Base-by-base conservation (phyloP, 2,113 vertebrate genomes). In the Tylochromis polylepis region DNA sequence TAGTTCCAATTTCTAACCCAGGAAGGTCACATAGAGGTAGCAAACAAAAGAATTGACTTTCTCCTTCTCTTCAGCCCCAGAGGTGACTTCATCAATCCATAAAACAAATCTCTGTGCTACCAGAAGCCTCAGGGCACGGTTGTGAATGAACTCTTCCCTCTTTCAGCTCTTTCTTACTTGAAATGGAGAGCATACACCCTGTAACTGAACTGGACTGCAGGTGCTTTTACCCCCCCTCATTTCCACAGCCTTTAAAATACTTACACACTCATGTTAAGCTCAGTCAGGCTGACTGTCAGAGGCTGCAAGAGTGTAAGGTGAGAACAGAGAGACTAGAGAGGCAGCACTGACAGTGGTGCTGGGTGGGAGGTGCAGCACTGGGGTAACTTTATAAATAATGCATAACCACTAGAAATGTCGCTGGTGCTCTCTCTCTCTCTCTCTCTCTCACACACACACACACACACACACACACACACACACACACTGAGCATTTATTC, bases 321-420 rank as follows among this genome's bases (percentile, higher is more conserved):
- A 92, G 92, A 89, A 62, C 53, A 88, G 81, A 91, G 86, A 85
- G 53, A 18, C 11, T 5, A 57, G 59, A 80, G 81, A 83, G 67
- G 79, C 70, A 81, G 90, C 81, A 27, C 15, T 89, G 84, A 92
- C 87, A 88, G 86, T 82, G 89, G 81, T 83, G 88, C 87, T 93
- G 89, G 92, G 87, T 92, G 93, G 93, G 93, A 93, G 93, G 93
- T 84, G 94, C 93, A 93, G 87, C 75, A 31, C 89, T 88, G 92
- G 93, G 92, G 87, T 92, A 94, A 96, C 95, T 96, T 95, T 92
- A 96, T 96, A 93, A 95, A 96, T 96, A 95, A 96, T 96, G 93
- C 93, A 96, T 93, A 91, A 86, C 78, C 86, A 58, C 43, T 91
- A 83, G 92, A 92, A 93, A 95, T 92, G 89, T 86, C 79, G 87